These are phyloP conservation scores for Exocentrus adspersus DNA, from an alignment of 2,888 invertebrate species.

Conservation along the genomic window DNA sequence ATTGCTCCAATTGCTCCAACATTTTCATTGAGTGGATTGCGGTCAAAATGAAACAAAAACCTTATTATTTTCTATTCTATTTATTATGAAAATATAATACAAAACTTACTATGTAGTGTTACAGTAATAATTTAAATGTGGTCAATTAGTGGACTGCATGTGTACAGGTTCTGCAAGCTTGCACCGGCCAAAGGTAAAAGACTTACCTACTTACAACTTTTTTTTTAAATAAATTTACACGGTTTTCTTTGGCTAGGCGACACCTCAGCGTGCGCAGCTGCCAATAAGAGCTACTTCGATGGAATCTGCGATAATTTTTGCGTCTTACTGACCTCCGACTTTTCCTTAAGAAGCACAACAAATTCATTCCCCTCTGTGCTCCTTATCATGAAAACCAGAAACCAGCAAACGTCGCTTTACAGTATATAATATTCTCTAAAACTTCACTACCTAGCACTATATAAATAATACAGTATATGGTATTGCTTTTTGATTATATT, in stretches of 20 bases:
- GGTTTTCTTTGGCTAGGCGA: constrained; percentile 54
- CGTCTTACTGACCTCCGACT: constrained; percentile 12
- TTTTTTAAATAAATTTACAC: constrained; percentile 36
- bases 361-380: too few relatives aligned
- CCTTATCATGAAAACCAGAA: neutral
- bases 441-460: constrained; percentile 57
- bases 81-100: constrained; percentile 67
- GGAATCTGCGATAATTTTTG: constrained; percentile 47
- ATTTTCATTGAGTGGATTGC: too few relatives aligned
- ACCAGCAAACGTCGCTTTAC: constrained; percentile 10
- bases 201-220: constrained; percentile 34
- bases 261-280: constrained; percentile 56
- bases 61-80: constrained; percentile 64
- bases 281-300: constrained; percentile 54
- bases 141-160: constrained; percentile 65
- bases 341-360: neutral
- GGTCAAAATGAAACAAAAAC: constrained; percentile 4
- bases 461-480: constrained; percentile 60
- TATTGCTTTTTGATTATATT: constrained; percentile 63
- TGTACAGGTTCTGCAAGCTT: constrained; percentile 61
- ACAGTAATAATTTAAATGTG: constrained; percentile 60
- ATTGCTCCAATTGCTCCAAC: too few relatives aligned
- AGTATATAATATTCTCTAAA: constrained; percentile 39
- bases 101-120: constrained; percentile 65
- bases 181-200: constrained; percentile 49